Evolutionary conservation across 2,888 invertebrate species (phyloP).

Genomic region (Dicycla oo): DNA sequence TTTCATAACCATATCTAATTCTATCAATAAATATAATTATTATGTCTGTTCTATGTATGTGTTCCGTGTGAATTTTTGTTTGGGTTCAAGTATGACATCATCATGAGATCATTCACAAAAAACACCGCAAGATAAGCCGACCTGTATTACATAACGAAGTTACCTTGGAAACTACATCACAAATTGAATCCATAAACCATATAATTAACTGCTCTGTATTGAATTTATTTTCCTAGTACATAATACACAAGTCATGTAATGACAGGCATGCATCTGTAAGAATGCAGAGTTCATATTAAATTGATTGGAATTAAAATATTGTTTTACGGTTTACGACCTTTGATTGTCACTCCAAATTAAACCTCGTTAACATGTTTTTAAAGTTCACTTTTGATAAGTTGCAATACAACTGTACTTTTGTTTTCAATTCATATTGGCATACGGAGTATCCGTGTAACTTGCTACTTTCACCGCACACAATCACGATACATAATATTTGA

Average conservation of each 20-base stretch:
- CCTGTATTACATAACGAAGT: constrained; percentile 32
- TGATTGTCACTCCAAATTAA: background rate
- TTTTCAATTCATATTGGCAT: constrained; percentile 21
- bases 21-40: constrained; percentile 7
- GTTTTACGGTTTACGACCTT: constrained; percentile 9
- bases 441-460: background rate
- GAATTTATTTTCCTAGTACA: background rate
- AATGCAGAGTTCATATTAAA: background rate
- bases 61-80: constrained; percentile 44
- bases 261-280: background rate
- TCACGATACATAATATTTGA: constrained; percentile 13
- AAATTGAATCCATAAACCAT: constrained; percentile 28
- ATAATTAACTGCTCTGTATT: constrained; percentile 8
- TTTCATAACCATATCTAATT: constrained; percentile 34
- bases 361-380: accelerated
- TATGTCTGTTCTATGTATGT: background rate
- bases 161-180: constrained; percentile 44
- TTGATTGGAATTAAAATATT: constrained; percentile 9
- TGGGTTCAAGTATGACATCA: constrained; percentile 59
- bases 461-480: constrained; percentile 25
- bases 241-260: background rate
- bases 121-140: constrained; percentile 45
- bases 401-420: constrained; percentile 22
- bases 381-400: background rate
- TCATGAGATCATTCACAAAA: constrained; percentile 69